phyloP scores from a whole-genome alignment of 2,888 invertebrate species.

The Germaria angustata region DNA sequence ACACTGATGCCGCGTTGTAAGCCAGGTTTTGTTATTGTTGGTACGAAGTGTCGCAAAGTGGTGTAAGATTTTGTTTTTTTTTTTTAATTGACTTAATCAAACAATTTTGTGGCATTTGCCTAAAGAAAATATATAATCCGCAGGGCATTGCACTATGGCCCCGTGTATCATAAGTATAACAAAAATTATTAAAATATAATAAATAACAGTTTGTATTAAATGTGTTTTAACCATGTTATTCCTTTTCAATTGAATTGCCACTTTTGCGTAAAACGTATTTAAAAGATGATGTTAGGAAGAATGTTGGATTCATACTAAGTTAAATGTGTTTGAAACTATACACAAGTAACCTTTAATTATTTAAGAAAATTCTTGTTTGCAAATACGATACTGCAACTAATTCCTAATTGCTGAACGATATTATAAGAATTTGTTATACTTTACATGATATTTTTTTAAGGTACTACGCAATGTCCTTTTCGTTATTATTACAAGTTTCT shows the following conservation, averaged over 20 bases:
- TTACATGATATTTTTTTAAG: background rate
- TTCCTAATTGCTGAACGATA: constrained; percentile 2
- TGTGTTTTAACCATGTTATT: constrained; percentile 37
- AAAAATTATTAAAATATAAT: constrained; percentile 18
- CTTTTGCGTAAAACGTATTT: background rate
- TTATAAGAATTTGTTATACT: constrained; percentile 14
- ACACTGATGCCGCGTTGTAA: constrained; percentile 46
- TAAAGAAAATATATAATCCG: constrained; percentile 54
- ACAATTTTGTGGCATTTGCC: constrained; percentile 69
- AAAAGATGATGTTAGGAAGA: constrained; percentile 17
- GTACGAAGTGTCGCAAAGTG: constrained; percentile 57
- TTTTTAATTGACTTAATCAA: constrained; percentile 34
- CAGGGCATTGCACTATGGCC: constrained; percentile 57
- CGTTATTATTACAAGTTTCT: too few relatives aligned
- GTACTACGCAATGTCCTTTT: background rate
- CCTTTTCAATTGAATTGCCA: background rate
- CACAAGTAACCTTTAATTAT: background rate
- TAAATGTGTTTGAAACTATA: background rate
- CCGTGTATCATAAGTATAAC: constrained; percentile 46
- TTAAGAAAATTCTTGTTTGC: background rate
- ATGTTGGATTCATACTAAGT: constrained; percentile 24
- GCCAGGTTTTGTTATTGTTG: constrained; percentile 51
- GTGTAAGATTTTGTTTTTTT: constrained; percentile 47
- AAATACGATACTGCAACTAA: background rate
- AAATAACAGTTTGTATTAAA: constrained; percentile 5